Base-by-base conservation (phyloP, 2,113 vertebrate species). In the Triplophysa rosa region DNA sequence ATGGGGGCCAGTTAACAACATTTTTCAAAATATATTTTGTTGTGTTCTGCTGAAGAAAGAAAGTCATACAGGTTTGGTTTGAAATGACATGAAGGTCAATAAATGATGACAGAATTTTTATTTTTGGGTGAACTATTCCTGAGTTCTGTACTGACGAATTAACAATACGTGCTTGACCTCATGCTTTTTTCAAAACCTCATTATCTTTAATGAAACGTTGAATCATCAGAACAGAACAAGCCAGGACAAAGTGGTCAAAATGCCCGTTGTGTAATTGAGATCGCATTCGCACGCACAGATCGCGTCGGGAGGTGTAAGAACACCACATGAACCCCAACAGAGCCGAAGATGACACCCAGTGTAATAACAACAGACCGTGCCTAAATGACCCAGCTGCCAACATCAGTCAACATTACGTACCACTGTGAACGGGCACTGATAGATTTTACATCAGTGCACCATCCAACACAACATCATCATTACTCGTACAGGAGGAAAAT, bases 401-500 rank as follows among this genome's bases (percentile, higher is more conserved):
- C 59, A 75, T 75, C 10, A 63, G 23, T 75, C 72, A 63, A 19
- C 72, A 24, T 6, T n/a, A 63, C 47, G 40, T 49, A 75, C 72
- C 58, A 63, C 59, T 63, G 40, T 47, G 40, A 75, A 29, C 21
- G 72, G 40, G 37, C 72, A 63, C 72, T 49, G 59, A 75, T 63
- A 75, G 23, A 75, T 63, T 75, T 75, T 63, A 63, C 72, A 75
- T 26, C 14, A 67, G 80, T 13, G 58, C 61, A 85, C 21, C 26
- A 71, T 70, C 58, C 58, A 69, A 73, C 69, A 85, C 84, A 70
- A 85, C 80, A 80, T 84, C 82, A 59, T 86, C 86, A 84, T 87
- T 61, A 42, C 47, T 61, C 47, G 29, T 17, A 62, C 21, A 49
- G 26, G 63, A 58, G 68, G 47, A 54, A 7, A 78, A 76, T 82